Evolutionary conservation across 2,113 vertebrate species (phyloP), one percentile per base, ranked within the genome.

Genomic region (Trachemys scripta): DNA sequence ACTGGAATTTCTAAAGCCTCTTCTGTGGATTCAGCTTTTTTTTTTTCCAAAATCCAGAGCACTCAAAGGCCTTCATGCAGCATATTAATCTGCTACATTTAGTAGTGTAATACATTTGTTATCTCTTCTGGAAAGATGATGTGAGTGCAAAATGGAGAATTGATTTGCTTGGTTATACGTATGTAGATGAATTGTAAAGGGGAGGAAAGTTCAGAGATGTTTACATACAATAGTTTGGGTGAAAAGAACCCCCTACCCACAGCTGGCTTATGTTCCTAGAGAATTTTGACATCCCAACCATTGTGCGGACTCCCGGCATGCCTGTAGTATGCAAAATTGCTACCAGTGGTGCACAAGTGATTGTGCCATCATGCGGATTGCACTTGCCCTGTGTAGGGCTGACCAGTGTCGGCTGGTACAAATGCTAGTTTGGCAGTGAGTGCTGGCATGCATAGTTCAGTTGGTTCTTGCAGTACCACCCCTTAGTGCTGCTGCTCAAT

Each of bases 321-420:
- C 79, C 88, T 85, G 80, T 5, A 22, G 3, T 22, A 27, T 5
- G 8, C 5, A 87, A 31, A 50, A 8, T 47, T 57, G 19, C 65
- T 65, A 0, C 16, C 80, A 65, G 10, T 95, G 62, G 76, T 59
- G 54, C 69, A 0, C 0, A 4, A 85, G 79, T 80, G 59, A 42
- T 62, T 0, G 1, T 53, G 84, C 22, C 17, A 84, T n/a, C 51
- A 1, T 90, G 51, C 82, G 93, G 90, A n/a, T 69, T 80, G 35
- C 38, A 0, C 87, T 38, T 25, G 20, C 3, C 80, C 56, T 1
- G 93, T 83, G 83, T 90, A 92, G 81, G 62, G 89, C 85, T 83
- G 93, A 69, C 79, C 96, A 93, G 96, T 88, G 85, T 42, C 92
- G 56, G 80, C 93, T 95, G 94, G 90, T 93, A 75, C 86, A 0